Base-by-base conservation (phyloP, 30 jellyfish, hydroid and myxozoan genomes). In the Aurelia coerulea region DNA sequence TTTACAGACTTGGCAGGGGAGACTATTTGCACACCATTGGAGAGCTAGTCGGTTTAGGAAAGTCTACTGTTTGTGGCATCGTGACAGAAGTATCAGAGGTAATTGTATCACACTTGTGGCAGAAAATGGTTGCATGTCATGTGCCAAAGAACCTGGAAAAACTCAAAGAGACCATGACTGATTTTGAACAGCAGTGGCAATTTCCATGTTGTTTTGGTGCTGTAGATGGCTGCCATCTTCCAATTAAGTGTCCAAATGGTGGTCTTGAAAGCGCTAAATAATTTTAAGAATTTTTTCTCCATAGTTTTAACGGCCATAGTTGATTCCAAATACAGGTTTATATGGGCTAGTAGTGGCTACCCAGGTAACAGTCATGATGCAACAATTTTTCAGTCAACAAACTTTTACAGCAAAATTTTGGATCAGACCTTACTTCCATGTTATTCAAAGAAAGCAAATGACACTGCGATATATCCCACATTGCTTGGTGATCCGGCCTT, bases 361-460 rank as follows among this genome's bases (percentile, higher is more conserved):
- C 90, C 90, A 32, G 90, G 90, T 14, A 80, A 80, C 74, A 35
- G 81, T 63, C 90, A 80, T 67, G 90, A 80, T 53, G 67, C 90
- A 9, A 67, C 67, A 13, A 80, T 80, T 64, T 80, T 80, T 74
- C 85, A 80, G 69, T 80, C 73, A 37, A 80, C 90, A 65, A 59
- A 65, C 42, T 65, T 80, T 39, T 64, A 41, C 23, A 34, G 50
- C 18, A 67, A 67, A 54, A 65, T 80, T 10, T 13, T 39, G 29
- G 52, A 67, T 37, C 74, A 49, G 67, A 80, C 15, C 46, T 67
- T 5, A 16, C 78, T 80, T 37, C 90, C 82, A 29, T 19, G 58
- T 50, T 18, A 14, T 29, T 53, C 68, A 46, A 60, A 7, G 9
- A 29, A 5, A 37, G 79, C 19, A 32, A 10, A 33, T 63, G 89